Percentiles rank a stretch among this genome's conserved stretches.
Evolutionary conservation across 2,888 invertebrate species (phyloP).

Genomic region (Epistrophe eligans): DNA sequence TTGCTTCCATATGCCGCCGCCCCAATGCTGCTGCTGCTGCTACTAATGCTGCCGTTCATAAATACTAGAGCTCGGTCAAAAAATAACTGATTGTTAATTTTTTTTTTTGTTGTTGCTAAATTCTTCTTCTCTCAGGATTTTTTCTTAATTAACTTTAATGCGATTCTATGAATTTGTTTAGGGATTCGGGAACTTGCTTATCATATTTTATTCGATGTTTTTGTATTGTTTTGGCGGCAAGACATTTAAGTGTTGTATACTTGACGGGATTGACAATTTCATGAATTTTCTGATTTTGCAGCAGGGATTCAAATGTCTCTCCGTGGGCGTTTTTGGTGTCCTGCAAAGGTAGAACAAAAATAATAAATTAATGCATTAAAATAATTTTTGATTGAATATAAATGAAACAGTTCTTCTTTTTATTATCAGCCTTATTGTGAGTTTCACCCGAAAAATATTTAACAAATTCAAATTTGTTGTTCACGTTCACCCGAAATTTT

Average conservation of each 20-base stretch:
- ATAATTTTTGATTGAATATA: not conserved
- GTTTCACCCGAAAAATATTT: no score
- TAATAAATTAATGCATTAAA: conserved; percentile 1
- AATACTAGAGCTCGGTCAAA: conserved; percentile 43
- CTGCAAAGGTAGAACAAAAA: conserved; percentile 76
- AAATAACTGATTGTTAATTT: conserved; percentile 32
- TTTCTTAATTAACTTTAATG: conserved; percentile 80
- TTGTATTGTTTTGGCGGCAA: conserved; percentile 92
- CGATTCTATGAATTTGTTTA: conserved; percentile 84
- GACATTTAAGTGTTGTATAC: conserved; percentile 92
- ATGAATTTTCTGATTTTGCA: conserved; percentile 87
- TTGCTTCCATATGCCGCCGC: conserved; percentile 35
- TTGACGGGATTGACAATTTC: conserved; percentile 90
- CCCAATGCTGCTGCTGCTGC: conserved; percentile 28
- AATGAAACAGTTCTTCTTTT: no score
- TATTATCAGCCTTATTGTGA: no score
- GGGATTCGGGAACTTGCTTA: conserved; percentile 85
- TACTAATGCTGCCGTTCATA: conserved; percentile 42
- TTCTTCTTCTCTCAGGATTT: conserved; percentile 10
- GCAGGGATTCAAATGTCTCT: conserved; percentile 89
- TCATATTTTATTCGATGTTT: conserved; percentile 88
- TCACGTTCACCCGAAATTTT: no score
- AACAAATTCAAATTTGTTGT: no score
- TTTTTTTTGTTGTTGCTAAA: not conserved
- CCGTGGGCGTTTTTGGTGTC: conserved; percentile 90